Conservation (phyloP, 2,888 invertebrate genomes). For the Sturmia bella region DNA sequence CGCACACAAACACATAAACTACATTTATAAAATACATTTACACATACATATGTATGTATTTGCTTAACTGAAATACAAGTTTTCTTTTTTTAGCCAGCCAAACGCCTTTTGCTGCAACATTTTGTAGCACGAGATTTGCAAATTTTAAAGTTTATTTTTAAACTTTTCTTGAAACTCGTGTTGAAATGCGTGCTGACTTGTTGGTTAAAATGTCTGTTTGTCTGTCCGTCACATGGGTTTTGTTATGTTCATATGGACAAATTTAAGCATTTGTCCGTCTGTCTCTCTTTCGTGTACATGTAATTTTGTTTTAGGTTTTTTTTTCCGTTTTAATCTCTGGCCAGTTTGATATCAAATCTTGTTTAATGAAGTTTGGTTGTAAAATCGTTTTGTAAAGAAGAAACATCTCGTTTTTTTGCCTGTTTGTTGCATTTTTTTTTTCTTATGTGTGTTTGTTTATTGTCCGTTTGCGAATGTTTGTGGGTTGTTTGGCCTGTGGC, state of each 20-base stretch:
- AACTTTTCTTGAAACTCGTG: constrained; percentile 61
- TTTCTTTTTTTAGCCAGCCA: constrained; percentile 49
- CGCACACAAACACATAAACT: background rate
- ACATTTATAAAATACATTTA: too few species aligned
- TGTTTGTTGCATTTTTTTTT: constrained; percentile 21
- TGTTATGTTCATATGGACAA: background rate
- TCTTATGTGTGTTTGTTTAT: constrained; percentile 11
- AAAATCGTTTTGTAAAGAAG: constrained; percentile 50
- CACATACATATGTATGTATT: constrained; percentile 2
- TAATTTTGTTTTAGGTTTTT: background rate
- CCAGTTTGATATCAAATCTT: constrained; percentile 62
- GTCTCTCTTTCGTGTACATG: constrained; percentile 33
- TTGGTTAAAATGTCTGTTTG: constrained; percentile 16
- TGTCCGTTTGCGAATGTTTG: constrained; percentile 48
- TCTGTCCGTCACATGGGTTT: constrained; percentile 14
- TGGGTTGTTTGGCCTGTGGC: constrained; percentile 45
- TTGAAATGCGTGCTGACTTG: constrained; percentile 56
- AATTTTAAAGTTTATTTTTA: constrained; percentile 63
- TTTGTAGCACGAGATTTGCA: constrained; percentile 65
- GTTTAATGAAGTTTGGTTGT: constrained; percentile 48
- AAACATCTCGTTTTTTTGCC: constrained; percentile 26
- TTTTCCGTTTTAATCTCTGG: constrained; percentile 39
- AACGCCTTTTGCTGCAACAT: constrained; percentile 53
- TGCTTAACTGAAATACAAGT: constrained; percentile 50
- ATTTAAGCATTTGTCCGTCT: constrained; percentile 10